A percentile compares a stretch with the other conserved stretches of the same genome.
These are phyloP conservation scores for Nomada hirtipes DNA, from an alignment of 2,888 invertebrate species.

Conservation along the genomic window DNA sequence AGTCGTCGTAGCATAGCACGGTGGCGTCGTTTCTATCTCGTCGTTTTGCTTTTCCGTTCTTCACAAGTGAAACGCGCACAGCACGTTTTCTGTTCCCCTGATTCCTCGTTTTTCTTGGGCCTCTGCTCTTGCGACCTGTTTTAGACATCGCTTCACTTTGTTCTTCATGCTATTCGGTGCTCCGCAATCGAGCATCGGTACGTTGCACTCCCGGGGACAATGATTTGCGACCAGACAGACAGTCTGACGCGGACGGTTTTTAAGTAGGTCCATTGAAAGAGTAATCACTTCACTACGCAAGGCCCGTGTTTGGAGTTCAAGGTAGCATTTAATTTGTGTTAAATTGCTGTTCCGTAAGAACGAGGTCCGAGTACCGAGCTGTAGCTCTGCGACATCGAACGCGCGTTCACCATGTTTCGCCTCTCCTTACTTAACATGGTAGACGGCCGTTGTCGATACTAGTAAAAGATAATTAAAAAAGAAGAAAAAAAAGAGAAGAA, in stretches of 20 bases:
- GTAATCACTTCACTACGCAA: not conserved
- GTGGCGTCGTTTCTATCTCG: conserved; percentile 62
- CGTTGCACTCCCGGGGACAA: conserved; percentile 3
- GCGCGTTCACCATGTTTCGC: not conserved
- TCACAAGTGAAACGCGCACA: conserved; percentile 25
- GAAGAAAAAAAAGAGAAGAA: conserved; percentile 8
- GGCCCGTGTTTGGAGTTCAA: conserved; percentile 19
- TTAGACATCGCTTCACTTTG: not conserved
- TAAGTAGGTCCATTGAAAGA: not conserved
- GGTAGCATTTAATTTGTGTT: conserved; percentile 41
- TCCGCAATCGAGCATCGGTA: not conserved
- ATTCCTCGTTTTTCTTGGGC: not conserved
- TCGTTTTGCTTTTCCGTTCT: conserved; percentile 42
- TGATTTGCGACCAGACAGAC: not conserved
- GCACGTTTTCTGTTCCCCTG: conserved; percentile 16
- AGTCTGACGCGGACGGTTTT: conserved; percentile 1
- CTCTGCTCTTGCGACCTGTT: not conserved
- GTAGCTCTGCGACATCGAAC: not conserved
- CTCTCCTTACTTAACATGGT: not conserved
- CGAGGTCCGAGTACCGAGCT: conserved; percentile 17
- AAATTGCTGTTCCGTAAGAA: conserved; percentile 12
- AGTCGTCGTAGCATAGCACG: conserved; percentile 67
- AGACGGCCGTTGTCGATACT: conserved; percentile 11
- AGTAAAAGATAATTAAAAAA: not conserved
- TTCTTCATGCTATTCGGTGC: conserved; percentile 3